These are phyloP conservation scores for Brienomyrus longianalis DNA, from an alignment of 2,113 vertebrate species.

Conservation along the genomic window DNA sequence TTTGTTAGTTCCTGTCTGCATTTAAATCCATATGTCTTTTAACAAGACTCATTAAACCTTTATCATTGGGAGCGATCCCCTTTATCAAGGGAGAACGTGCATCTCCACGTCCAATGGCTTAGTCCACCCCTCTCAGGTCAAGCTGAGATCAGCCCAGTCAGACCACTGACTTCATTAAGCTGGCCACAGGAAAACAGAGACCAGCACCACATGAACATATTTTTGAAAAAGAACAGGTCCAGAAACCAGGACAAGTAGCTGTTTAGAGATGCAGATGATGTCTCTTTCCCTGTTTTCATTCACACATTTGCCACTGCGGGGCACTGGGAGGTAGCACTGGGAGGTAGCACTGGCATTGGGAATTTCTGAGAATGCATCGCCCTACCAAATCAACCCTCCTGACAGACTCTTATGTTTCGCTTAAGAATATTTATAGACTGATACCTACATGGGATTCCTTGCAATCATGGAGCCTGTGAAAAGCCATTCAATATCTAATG, in stretches of 20 bases:
- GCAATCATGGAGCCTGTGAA: neutral
- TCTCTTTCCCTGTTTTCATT: neutral
- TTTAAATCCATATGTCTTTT: neutral
- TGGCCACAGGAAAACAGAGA: slow-evolving; percentile 54
- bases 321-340: neutral
- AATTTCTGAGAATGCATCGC: neutral
- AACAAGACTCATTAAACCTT: slow-evolving; percentile 43
- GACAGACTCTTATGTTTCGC: neutral
- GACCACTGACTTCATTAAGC: slow-evolving; percentile 50
- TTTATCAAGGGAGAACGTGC: slow-evolving; percentile 60
- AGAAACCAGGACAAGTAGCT: neutral
- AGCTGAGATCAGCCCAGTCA: slow-evolving; percentile 59
- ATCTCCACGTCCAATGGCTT: slow-evolving; percentile 62
- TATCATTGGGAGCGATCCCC: slow-evolving; percentile 49
- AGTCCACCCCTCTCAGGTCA: slow-evolving; percentile 55
- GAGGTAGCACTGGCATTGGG: neutral
- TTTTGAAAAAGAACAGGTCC: slow-evolving; percentile 42
- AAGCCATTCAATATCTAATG: neutral
- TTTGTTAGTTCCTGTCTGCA: neutral
- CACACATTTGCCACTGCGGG: neutral
- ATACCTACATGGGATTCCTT: neutral
- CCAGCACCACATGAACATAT: slow-evolving; percentile 51
- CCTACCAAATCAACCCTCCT: neutral
- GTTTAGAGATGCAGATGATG: neutral
- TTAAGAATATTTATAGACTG: neutral